Percentiles rank a stretch among this genome's conserved stretches.
Evolutionary conservation across 2,888 invertebrate species (phyloP).

Genomic region (Metallyticus violacea): DNA sequence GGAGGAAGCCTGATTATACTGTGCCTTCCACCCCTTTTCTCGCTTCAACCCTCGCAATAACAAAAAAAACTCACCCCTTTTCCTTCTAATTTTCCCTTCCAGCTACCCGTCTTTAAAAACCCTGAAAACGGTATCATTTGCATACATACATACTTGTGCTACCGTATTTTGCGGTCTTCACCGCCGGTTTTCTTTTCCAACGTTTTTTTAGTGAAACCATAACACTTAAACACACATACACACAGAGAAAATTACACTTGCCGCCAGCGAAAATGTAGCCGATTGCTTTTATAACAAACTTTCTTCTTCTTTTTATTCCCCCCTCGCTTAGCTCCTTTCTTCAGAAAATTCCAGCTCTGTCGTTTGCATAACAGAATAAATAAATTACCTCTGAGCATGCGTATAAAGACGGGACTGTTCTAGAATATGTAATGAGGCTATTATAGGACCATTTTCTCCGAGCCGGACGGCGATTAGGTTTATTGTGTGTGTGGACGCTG

Average conservation of each 20-base stretch:
- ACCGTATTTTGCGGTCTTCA: not conserved
- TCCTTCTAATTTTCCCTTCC: not conserved
- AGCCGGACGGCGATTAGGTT: not conserved
- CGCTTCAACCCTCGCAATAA: not conserved
- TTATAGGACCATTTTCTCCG: not conserved
- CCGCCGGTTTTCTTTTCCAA: too few species aligned
- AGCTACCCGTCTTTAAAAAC: not conserved
- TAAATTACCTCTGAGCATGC: not conserved
- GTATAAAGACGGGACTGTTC: not conserved
- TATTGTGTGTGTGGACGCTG: not conserved
- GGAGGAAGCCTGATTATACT: not conserved
- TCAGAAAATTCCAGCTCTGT: not conserved
- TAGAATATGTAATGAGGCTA: not conserved
- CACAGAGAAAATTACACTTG: not conserved
- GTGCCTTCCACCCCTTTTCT: not conserved
- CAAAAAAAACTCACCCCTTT: not conserved
- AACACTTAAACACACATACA: not conserved
- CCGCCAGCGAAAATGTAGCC: not conserved
- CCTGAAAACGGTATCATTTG: not conserved
- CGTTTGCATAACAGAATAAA: not conserved
- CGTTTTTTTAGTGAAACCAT: not conserved
- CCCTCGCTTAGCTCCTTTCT: not conserved
- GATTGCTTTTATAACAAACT: not conserved
- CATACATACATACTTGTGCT: not conserved
- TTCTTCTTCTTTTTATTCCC: not conserved